Base-by-base conservation (phyloP, 2,888 invertebrate species). In the Drosophila pegasa region DNA sequence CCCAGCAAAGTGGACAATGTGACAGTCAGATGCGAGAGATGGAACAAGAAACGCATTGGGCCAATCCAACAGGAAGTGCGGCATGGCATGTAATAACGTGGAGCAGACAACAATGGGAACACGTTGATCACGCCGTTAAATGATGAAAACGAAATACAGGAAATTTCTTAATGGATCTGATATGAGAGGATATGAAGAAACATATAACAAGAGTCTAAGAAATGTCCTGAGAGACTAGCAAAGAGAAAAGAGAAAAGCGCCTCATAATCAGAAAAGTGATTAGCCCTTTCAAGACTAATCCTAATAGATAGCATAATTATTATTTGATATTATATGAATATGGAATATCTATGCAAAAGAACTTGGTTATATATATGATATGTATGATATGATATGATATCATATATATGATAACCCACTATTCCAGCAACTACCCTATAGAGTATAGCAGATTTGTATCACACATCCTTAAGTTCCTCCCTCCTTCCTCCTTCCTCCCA, bases 1-100 rank as follows among this genome's bases (percentile, higher is more conserved):
- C 55, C 20, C 57, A 64, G 62, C 58, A 72, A 82, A 82, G 72
- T 78, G 86, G 86, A 82, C 81, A 82, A 71, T 81, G 79, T 74
- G 60, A 72, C 76, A 75, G 68, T 41, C 58, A 54, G 72, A 60
- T 54, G 59, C 50, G 59, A 55, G 59, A n/a, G 71, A 48, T 54
- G 54, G 52, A 60, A 31, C 52, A 57, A 31, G 54, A n/a, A 57
- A 55, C 48, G 54, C 50, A 66, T 75, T 59, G 59, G 40, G 56
- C 52, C 74, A 61, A 58, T 25, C 38, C 25, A 60, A 75, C 62
- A 43, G 45, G 27, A 35, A 29, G 20, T 43, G 45, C 6, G 57
- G 10, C 51, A 41, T 47, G 50, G 14, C 33, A 56, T 38, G 33
- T 12, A 29, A 57, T 38, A 37, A 37, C 45, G 43, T 31, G 51